phyloP scores from a whole-genome alignment of 2,113 vertebrate genomes.

The Apodemus speciosus region DNA sequence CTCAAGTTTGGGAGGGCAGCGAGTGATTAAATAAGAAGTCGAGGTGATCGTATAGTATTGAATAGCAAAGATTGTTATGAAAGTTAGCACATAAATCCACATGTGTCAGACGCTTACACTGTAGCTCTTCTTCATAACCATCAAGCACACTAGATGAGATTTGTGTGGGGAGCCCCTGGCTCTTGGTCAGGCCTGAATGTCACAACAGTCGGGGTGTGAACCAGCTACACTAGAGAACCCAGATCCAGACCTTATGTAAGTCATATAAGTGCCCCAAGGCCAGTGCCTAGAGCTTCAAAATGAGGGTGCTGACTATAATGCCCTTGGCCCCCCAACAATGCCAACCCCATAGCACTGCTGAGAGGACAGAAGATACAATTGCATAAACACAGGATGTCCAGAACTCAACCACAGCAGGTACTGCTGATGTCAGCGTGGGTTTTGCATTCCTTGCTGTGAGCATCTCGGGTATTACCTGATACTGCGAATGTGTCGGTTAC shows the following conservation, averaged over 20 bases:
- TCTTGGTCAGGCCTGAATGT: not conserved
- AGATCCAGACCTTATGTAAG: not conserved
- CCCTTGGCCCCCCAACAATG: not conserved
- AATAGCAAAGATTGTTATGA: constrained; percentile 13
- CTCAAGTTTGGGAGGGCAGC: not conserved
- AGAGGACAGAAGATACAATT: not conserved
- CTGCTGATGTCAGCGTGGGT: not conserved
- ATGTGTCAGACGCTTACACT: constrained; percentile 3
- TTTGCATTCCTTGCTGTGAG: not conserved
- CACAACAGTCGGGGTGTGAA: not conserved
- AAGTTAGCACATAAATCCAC: constrained; percentile 8
- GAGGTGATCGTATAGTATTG: not conserved
- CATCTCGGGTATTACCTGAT: not conserved
- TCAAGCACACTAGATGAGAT: not conserved
- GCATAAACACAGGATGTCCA: not conserved
- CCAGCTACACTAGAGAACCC: not conserved
- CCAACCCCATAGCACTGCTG: constrained; percentile 2
- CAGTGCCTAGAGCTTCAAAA: not conserved
- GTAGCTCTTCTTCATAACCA: constrained; percentile 1
- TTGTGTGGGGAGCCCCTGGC: not conserved
- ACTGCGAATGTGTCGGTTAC: not conserved
- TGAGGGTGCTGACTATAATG: too few relatives aligned
- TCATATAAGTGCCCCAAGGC: not conserved
- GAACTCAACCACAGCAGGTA: not conserved
- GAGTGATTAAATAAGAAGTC: not conserved